Percentiles rank a stretch among this genome's conserved stretches.
These are phyloP conservation scores for Sesia apiformis DNA, from an alignment of 2,888 invertebrate species.

Conservation along the genomic window DNA sequence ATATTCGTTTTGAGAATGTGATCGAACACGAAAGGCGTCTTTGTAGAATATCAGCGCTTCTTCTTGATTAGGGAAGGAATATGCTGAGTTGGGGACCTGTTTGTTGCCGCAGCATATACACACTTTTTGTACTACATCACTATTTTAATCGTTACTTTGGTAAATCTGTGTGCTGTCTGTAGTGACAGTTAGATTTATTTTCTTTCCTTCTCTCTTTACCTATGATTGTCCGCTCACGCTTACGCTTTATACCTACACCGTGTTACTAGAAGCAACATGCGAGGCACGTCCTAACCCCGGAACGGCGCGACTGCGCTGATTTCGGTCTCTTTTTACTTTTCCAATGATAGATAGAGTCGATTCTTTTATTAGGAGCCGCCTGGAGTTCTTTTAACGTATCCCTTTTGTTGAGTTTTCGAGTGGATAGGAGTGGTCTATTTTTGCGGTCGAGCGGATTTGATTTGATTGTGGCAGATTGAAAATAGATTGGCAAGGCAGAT, in stretches of 20 bases:
- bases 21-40: too few relatives aligned
- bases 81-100: too few relatives aligned
- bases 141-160: too few relatives aligned
- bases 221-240: neutral
- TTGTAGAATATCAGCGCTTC: too few relatives aligned
- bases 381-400: slow-evolving; percentile 32
- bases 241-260: neutral
- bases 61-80: too few relatives aligned
- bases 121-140: too few relatives aligned
- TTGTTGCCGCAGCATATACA: too few relatives aligned
- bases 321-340: slow-evolving; percentile 48
- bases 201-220: too few relatives aligned
- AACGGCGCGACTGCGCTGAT: slow-evolving; percentile 51
- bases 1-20: too few relatives aligned
- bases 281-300: slow-evolving; percentile 46
- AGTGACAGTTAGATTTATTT: too few relatives aligned
- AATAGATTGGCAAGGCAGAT: slow-evolving; percentile 10
- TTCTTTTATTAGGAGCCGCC: slow-evolving; percentile 53
- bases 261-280: slow-evolving; percentile 34
- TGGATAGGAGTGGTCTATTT: slow-evolving; percentile 5
- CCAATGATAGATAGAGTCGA: slow-evolving; percentile 53
- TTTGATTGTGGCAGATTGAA: slow-evolving; percentile 18
- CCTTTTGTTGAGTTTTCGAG: slow-evolving; percentile 31
- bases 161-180: too few relatives aligned
- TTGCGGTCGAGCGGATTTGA: slow-evolving; percentile 16